Conservation (phyloP, 2,113 vertebrate genomes). For the Rhinoderma darwinii region DNA sequence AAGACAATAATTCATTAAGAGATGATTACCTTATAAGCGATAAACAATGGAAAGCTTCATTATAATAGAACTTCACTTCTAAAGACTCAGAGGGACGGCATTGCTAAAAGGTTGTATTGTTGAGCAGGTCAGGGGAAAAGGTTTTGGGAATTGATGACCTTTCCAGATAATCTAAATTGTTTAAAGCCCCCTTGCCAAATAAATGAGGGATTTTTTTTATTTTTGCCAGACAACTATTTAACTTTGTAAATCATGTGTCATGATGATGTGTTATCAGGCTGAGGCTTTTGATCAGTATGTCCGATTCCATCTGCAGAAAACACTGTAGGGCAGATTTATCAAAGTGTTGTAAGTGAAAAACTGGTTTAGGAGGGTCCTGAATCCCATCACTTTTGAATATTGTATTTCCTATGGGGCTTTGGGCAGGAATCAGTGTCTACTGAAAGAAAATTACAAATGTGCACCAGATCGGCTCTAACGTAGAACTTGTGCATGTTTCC, state of each 20-base stretch:
- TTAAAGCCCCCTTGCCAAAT: slow-evolving; percentile 24
- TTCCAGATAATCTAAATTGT: slow-evolving; percentile 43
- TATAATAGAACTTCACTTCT: slow-evolving; percentile 30
- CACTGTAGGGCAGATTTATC: neutral
- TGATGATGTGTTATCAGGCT: slow-evolving; percentile 1
- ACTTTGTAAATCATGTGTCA: slow-evolving; percentile 44
- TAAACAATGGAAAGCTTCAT: slow-evolving; percentile 23
- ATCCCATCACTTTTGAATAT: neutral
- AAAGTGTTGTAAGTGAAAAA: neutral
- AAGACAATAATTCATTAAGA: slow-evolving; percentile 34
- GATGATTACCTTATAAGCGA: slow-evolving; percentile 24
- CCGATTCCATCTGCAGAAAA: neutral
- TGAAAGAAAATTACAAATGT: too few relatives aligned
- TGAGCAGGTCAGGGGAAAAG: slow-evolving; percentile 18
- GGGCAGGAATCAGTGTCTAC: too few relatives aligned
- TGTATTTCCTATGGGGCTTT: too few relatives aligned
- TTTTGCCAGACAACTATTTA: slow-evolving; percentile 28
- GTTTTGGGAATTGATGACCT: slow-evolving; percentile 51
- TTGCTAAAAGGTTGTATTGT: slow-evolving; percentile 45
- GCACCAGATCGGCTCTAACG: too few relatives aligned
- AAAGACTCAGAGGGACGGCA: slow-evolving; percentile 7
- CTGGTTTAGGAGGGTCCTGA: neutral
- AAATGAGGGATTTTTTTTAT: slow-evolving; percentile 32
- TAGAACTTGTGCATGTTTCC: too few relatives aligned
- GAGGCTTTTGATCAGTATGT: neutral